A percentile compares a stretch with the other conserved stretches of the same genome.
Conservation (phyloP, 2,113 vertebrate genomes). For the Equus quagga region DNA sequence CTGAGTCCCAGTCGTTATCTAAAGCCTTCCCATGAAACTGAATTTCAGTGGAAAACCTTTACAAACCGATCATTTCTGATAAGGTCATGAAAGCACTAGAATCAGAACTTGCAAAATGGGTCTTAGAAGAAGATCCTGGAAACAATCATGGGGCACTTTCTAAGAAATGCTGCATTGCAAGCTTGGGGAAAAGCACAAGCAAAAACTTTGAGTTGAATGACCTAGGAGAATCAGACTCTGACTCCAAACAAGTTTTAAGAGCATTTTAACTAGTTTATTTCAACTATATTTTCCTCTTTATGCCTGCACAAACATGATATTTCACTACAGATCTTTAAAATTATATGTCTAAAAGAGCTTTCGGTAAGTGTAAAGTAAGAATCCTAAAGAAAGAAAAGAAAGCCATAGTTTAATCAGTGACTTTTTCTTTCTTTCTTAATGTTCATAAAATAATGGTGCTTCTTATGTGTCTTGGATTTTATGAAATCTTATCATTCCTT, state of each 20-base stretch:
- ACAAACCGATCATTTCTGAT: not conserved
- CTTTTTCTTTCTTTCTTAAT: not conserved
- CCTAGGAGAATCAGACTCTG: not conserved
- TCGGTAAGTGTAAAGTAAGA: not conserved
- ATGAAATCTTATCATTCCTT: not conserved
- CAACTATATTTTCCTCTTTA: not conserved
- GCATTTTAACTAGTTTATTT: not conserved
- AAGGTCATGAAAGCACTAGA: not conserved
- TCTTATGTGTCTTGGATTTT: not conserved
- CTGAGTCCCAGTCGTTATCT: not conserved
- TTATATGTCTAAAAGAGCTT: not conserved
- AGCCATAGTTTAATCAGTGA: not conserved
- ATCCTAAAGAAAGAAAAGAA: not conserved
- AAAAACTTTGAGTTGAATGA: not conserved
- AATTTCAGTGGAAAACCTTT: not conserved
- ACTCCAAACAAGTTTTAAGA: not conserved
- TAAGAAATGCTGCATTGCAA: not conserved
- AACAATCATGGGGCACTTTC: not conserved
- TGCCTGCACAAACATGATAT: not conserved
- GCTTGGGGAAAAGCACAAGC: not conserved
- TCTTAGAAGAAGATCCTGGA: not conserved
- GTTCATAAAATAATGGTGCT: not conserved
- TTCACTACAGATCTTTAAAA: not conserved
- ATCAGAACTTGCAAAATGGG: not conserved
- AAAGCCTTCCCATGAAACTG: not conserved